Base-by-base conservation (phyloP, 2,888 invertebrate species). In the Synergus itoensis region DNA sequence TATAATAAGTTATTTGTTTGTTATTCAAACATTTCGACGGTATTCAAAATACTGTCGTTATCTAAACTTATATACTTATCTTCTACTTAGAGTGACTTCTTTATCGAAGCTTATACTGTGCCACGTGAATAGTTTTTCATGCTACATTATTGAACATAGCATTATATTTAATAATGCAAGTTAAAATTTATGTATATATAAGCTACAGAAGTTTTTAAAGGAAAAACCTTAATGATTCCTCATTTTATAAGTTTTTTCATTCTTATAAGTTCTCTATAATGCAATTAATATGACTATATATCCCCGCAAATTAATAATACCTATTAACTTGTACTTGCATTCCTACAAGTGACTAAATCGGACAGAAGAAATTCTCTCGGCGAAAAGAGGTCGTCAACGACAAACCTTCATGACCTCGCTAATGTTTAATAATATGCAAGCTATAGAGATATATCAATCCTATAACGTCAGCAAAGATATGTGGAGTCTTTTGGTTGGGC, bases 401-500 rank as follows among this genome's bases (percentile, higher is more conserved):
- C 9, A 73, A 73, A 73, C 28, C 48, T 67, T 8, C 48, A 36
- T n/a, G 73, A 73, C 73, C 73, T 73, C 73, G 73, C 73, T 48
- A 36, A 53, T 73, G 73, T 53, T 73, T 73, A 73, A 53, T 73
- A 48, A 53, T 73, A 73, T 53, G 53, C 73, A 73, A 48, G 36
- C 28, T 65, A 65, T 73, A 53, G 73, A 53, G 48, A 73, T 28
- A 48, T 73, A 73, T 73, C 28, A 53, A 36, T 53, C n/a, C 48
- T 73, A 73, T 53, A 73, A 73, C 36, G n/a, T 53, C 11, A 28
- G 53, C 40, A n/a, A 48, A 73, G 73, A 82, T 84, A 87, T 90
- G 89, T 90, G 92, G 91, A 88, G 88, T 87, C 87, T 89, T 88
- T 86, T 88, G 90, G 91, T 92, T 91, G 91, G 91, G 92, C 92